Percentiles rank a stretch among this genome's conserved stretches.
phyloP scores from a whole-genome alignment of 2,113 vertebrate species.

The Steatornis caripensis region DNA sequence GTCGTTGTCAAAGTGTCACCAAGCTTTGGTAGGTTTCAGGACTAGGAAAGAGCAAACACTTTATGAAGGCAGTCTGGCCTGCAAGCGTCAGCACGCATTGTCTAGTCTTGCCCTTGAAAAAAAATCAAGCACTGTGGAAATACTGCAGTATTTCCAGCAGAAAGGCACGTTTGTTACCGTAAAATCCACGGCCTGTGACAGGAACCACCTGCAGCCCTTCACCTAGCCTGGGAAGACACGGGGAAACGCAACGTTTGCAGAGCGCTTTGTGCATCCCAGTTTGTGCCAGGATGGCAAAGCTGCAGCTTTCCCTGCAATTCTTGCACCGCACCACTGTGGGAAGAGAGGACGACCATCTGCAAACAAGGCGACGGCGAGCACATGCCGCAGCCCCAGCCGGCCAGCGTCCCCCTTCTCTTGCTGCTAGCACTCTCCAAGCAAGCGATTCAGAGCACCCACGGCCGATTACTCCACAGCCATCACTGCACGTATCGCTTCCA shows the following conservation, averaged over 20 bases:
- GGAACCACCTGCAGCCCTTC: not conserved
- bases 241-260: not conserved
- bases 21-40: not conserved
- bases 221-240: rapidly evolving
- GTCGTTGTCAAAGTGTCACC: not conserved
- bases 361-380: rapidly evolving
- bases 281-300: not conserved
- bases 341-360: not conserved
- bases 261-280: not conserved
- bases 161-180: not conserved
- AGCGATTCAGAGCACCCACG: rapidly evolving
- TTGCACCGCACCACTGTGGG: rapidly evolving
- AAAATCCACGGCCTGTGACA: not conserved
- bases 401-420: not conserved
- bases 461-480: too few relatives aligned
- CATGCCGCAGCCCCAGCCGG: rapidly evolving
- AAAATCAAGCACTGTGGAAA: not conserved
- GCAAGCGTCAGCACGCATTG: not conserved
- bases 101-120: not conserved
- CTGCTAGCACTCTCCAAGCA: rapidly evolving
- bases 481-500: rapidly evolving
- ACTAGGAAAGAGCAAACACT: not conserved
- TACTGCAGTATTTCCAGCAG: not conserved
- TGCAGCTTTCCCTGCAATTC: not conserved
- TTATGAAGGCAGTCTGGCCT: not conserved